Conservation (phyloP, 2,888 invertebrate genomes). For the Eupithecia tripunctaria region DNA sequence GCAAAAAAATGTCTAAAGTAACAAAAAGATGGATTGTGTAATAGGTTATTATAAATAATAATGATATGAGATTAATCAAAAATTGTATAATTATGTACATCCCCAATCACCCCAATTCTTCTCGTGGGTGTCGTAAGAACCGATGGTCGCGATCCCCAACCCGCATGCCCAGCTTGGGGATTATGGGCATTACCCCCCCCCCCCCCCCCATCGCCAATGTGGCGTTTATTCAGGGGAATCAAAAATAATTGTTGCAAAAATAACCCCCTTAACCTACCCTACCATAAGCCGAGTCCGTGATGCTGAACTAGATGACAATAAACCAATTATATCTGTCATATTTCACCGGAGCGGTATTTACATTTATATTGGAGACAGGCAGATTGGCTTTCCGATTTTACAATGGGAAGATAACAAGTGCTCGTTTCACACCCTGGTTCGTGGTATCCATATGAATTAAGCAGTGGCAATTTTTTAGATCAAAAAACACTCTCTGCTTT, state of each 20-base stretch:
- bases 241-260: background rate
- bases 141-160: too few species aligned
- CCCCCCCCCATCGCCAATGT: too few species aligned
- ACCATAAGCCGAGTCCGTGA: slow-evolving; percentile 59
- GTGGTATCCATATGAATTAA: background rate
- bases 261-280: slow-evolving; percentile 47
- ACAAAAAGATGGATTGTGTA: too few species aligned
- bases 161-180: too few species aligned
- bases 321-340: slow-evolving; percentile 84
- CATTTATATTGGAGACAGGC: slow-evolving; percentile 79
- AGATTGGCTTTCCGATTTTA: slow-evolving; percentile 57
- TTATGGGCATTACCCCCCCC: too few species aligned
- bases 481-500: background rate
- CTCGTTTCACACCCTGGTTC: background rate
- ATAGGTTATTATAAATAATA: too few species aligned
- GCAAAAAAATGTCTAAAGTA: too few species aligned
- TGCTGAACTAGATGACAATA: slow-evolving; percentile 73
- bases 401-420: slow-evolving; percentile 17
- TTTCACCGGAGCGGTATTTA: slow-evolving; percentile 78
- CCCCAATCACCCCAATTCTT: too few species aligned
- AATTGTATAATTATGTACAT: too few species aligned
- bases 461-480: background rate
- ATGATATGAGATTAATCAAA: too few species aligned
- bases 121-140: too few species aligned
- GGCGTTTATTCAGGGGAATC: too few species aligned